Evolutionary conservation across 2,113 vertebrate species (phyloP).

Genomic region (Vidua chalybeata): DNA sequence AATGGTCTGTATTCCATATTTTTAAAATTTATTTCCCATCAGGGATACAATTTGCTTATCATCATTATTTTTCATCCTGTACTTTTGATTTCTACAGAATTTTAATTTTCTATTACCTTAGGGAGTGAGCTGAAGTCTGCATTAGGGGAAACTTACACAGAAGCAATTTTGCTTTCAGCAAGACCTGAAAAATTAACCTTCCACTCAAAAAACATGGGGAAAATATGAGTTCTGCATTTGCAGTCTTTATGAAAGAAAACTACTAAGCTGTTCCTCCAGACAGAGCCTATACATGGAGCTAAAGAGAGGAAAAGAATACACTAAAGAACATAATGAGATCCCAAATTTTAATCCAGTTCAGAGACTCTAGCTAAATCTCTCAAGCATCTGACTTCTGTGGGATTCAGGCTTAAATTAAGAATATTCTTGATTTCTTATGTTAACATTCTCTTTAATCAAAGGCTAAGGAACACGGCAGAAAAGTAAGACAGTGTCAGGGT

Average conservation of each 20-base stretch:
- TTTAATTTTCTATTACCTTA: constrained; percentile 11
- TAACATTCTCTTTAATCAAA: background rate
- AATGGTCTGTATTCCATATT: background rate
- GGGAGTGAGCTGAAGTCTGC: background rate
- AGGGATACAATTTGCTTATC: constrained; percentile 9
- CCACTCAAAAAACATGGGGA: background rate
- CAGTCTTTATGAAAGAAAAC: background rate
- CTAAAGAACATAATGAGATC: background rate
- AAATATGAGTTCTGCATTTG: background rate
- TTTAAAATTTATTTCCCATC: background rate
- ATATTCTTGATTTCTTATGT: background rate
- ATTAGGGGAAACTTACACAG: background rate
- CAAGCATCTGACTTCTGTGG: background rate
- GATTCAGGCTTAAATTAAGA: background rate
- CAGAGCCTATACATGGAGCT: background rate
- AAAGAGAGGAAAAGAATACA: background rate
- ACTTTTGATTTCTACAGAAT: background rate
- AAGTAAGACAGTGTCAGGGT: background rate
- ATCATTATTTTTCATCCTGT: background rate
- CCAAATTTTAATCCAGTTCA: background rate
- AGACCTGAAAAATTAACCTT: background rate
- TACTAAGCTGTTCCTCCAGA: background rate
- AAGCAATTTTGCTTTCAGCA: background rate
- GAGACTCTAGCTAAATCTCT: background rate
- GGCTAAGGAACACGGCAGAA: background rate